phyloP scores from a whole-genome alignment of 2,797 vertebrate genomes.

The Naso thynnoides region DNA sequence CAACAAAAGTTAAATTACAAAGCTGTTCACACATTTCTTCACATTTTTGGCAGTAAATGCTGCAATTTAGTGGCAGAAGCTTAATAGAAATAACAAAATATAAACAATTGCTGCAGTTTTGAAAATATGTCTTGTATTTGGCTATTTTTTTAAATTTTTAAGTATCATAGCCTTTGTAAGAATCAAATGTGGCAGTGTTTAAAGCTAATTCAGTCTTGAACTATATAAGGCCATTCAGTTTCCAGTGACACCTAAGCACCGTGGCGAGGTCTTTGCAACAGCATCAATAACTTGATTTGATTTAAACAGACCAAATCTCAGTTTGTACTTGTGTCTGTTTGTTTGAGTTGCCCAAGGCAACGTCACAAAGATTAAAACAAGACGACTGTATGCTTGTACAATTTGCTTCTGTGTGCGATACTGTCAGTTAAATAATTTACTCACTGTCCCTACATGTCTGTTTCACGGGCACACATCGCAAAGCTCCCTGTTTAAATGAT shows the following conservation, averaged over 20 bases:
- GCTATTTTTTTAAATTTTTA: not conserved
- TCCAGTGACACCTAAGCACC: not conserved
- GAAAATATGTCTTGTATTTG: not conserved
- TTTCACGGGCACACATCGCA: conserved; percentile 40
- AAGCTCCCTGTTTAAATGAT: conserved; percentile 21
- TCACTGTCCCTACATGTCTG: conserved; percentile 47
- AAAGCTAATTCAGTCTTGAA: conserved; percentile 23
- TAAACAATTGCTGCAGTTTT: not conserved
- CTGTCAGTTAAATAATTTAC: conserved; percentile 7
- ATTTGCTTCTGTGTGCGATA: conserved; percentile 1
- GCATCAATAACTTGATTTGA: not conserved
- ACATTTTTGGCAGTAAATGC: not conserved
- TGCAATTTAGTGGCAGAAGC: not conserved
- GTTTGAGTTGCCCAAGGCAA: conserved; percentile 10
- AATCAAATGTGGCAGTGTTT: conserved; percentile 29
- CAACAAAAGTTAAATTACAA: not conserved
- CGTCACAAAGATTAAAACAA: not conserved
- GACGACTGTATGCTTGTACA: conserved; percentile 7
- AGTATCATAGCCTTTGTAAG: not conserved
- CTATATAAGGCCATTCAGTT: conserved; percentile 38
- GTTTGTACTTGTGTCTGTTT: conserved; percentile 15
- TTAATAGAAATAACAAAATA: not conserved
- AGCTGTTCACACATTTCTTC: not conserved
- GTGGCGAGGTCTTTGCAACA: conserved; percentile 13
- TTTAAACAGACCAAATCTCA: not conserved